These are phyloP conservation scores for Cinclus mexicanus DNA, from an alignment of 2,113 vertebrate genomes.

Conservation along the genomic window DNA sequence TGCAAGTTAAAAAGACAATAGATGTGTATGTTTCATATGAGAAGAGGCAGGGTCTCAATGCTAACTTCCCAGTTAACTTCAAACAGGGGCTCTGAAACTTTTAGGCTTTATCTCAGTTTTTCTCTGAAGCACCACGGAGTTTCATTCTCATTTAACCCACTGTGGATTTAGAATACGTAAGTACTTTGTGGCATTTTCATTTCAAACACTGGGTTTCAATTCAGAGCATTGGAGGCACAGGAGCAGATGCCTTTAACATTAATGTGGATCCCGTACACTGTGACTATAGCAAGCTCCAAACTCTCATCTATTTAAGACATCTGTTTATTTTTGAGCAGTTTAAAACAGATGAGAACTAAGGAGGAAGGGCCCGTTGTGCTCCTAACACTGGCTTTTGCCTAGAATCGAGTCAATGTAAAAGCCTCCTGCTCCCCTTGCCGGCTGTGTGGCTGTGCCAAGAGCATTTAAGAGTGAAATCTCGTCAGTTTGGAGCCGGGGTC, in stretches of 20 bases:
- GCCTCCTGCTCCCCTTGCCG: not conserved
- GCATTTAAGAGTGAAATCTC: slow-evolving; percentile 8
- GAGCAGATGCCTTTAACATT: not conserved
- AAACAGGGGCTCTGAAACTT: not conserved
- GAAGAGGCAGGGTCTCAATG: not conserved
- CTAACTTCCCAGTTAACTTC: not conserved
- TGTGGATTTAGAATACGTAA: not conserved
- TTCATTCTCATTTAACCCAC: not conserved
- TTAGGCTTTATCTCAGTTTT: not conserved
- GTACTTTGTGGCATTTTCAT: not conserved
- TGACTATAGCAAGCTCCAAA: slow-evolving; percentile 1
- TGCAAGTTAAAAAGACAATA: not conserved
- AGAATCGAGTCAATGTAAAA: slow-evolving; percentile 9
- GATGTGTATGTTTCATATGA: not conserved
- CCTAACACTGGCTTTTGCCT: not conserved
- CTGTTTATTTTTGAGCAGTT: slow-evolving; percentile 60
- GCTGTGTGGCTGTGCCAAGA: not conserved
- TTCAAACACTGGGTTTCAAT: not conserved
- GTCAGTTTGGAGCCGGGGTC: slow-evolving; percentile 10
- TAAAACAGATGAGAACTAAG: slow-evolving; percentile 55
- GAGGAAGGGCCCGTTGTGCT: not conserved
- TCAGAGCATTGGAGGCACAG: not conserved
- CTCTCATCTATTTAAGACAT: slow-evolving; percentile 57
- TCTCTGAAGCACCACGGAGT: not conserved
- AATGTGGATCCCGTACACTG: not conserved